These are phyloP conservation scores for Busseola fusca DNA, from an alignment of 2,888 invertebrate genomes.

Conservation along the genomic window DNA sequence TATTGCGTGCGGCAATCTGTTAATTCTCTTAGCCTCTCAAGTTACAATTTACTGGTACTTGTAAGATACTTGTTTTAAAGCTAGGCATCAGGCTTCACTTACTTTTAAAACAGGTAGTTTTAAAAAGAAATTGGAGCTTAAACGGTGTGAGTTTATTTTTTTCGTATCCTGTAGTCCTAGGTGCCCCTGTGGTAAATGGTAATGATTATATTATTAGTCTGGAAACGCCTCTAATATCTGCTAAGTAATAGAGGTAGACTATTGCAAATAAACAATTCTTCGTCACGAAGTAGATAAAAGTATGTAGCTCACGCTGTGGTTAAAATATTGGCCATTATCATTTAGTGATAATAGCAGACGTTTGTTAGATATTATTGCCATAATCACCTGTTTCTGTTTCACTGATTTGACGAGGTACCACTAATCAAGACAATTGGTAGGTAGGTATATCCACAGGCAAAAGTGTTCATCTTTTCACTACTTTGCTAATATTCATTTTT, in stretches of 20 bases:
- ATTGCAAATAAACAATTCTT: neutral
- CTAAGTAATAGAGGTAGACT: conserved; percentile 7
- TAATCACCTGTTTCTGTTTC: neutral
- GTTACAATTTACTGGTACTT: conserved; percentile 27
- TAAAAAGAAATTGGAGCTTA: conserved; percentile 22
- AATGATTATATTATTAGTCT: conserved; percentile 29
- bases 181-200: neutral
- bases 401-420: neutral
- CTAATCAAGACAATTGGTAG: neutral
- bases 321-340: neutral
- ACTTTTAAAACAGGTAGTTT: conserved; percentile 17
- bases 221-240: conserved; percentile 7
- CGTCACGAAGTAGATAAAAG: conserved; percentile 8
- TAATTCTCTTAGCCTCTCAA: conserved; percentile 11
- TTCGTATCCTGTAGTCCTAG: conserved; percentile 7
- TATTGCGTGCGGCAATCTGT: conserved; percentile 29
- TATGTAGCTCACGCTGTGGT: neutral
- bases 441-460: neutral
- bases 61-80: conserved; percentile 18
- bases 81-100: conserved; percentile 10
- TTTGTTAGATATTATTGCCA: neutral
- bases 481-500: too few relatives aligned
- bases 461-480: neutral
- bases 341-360: neutral
- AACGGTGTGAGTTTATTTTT: conserved; percentile 27